Base-by-base conservation (phyloP, 2,797 vertebrate genomes). In the Pampus argenteus region DNA sequence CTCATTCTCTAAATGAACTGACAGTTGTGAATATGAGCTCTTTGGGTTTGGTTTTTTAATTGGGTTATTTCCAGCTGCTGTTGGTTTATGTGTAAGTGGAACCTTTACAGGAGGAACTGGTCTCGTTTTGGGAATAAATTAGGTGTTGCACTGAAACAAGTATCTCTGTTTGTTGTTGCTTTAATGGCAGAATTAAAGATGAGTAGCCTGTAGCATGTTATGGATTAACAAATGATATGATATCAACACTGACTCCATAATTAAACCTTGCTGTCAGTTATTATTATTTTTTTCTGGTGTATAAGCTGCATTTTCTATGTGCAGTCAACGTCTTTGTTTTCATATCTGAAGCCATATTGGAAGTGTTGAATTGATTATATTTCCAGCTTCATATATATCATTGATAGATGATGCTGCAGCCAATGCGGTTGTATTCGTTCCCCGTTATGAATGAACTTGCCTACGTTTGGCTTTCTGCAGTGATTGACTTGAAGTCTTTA, bases 1-100 rank as follows among this genome's bases (percentile, higher is more conserved):
- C 3, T 5, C 2, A 18, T 63, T 71, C 76, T 62, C 34, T 34
- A 10, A 49, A 34, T 26, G 58, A 44, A 38, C 45, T 40, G 57
- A 71, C 54, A 28, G 51, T n/a, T 18, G 34, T 31, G 62, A 42
- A 22, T 45, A 15, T n/a, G 38, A 45, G 11, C 1, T 40, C 45
- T 63, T 60, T 22, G 5, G 38, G 3, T 40, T 44, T 44, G 60
- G 38, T 76, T 70, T 38, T 79, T 86, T 61, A 81, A 85, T 79
- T 68, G 70, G 61, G 64, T 77, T 76, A 72, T 83, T 72, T 72
- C 56, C 68, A 84, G 73, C 71, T 77, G 67, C 66, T 76, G 78
- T 56, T 72, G 70, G 65, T 79, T 70, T 77, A 34, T 25, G 22
- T 47, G 62, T 26, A 62, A 61, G 26, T 40, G 56, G 48, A 71